Conservation (phyloP, 2,888 invertebrate genomes). For the Lysandra bellargus region DNA sequence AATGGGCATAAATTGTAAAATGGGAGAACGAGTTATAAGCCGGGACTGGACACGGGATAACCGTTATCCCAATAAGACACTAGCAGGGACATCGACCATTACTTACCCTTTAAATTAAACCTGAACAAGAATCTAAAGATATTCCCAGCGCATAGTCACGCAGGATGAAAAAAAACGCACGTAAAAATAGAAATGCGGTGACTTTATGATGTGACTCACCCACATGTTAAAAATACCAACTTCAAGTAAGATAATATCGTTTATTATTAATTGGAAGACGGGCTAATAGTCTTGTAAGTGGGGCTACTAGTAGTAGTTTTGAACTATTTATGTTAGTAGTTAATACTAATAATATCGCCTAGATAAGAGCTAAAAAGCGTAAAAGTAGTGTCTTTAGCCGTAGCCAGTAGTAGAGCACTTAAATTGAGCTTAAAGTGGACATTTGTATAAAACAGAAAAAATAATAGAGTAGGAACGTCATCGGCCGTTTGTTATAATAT, state of each 20-base stretch:
- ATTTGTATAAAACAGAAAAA: background rate
- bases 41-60: slow-evolving; percentile 8
- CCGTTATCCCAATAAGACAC: slow-evolving; percentile 57
- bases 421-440: background rate
- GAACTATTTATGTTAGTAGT: slow-evolving; percentile 7
- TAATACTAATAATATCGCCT: slow-evolving; percentile 6
- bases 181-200: slow-evolving; percentile 38
- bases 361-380: slow-evolving; percentile 18
- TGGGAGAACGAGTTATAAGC: slow-evolving; percentile 17
- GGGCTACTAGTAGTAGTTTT: slow-evolving; percentile 14
- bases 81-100: slow-evolving; percentile 47
- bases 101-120: slow-evolving; percentile 63
- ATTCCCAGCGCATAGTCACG: slow-evolving; percentile 52
- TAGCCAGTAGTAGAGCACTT: background rate
- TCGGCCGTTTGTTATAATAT: background rate
- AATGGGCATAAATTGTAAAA: slow-evolving; percentile 28
- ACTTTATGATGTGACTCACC: slow-evolving; percentile 38
- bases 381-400: background rate
- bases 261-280: slow-evolving; percentile 29
- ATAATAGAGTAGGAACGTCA: background rate
- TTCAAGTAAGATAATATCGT: slow-evolving; percentile 31
- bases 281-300: slow-evolving; percentile 29
- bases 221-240: slow-evolving; percentile 35
- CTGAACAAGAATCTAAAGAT: slow-evolving; percentile 49
- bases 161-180: slow-evolving; percentile 41